phyloP scores from a whole-genome alignment of 2,113 vertebrate genomes.

The Collichthys lucidus region DNA sequence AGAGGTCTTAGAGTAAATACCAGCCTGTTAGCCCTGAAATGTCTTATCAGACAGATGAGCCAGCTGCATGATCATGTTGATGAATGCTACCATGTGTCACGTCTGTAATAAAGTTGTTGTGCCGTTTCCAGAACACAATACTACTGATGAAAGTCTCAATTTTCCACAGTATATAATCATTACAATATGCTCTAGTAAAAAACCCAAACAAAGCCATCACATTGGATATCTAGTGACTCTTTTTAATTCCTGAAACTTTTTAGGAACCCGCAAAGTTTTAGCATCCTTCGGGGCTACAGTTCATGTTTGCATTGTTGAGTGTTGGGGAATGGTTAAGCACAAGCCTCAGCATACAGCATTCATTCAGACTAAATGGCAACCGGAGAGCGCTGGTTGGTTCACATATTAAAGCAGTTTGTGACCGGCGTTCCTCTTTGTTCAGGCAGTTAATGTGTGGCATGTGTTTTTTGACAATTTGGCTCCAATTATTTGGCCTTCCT shows the following conservation, averaged over 20 bases:
- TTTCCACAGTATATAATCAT: not conserved
- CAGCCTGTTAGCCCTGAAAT: not conserved
- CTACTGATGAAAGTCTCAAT: not conserved
- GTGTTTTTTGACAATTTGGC: not conserved
- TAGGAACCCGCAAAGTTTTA: not conserved
- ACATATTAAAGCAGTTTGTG: not conserved
- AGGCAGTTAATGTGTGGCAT: not conserved
- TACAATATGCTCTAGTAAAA: not conserved
- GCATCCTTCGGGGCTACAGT: not conserved
- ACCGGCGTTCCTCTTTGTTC: not conserved
- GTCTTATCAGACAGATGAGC: not conserved
- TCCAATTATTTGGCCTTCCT: not conserved
- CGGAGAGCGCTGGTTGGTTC: not conserved
- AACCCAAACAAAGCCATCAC: not conserved
- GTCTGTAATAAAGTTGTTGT: not conserved
- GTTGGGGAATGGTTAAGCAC: not conserved
- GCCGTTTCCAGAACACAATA: not conserved
- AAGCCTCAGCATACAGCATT: not conserved
- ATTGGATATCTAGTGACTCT: not conserved
- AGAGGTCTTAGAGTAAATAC: not conserved
- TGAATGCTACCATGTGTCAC: not conserved
- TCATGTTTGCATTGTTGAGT: not conserved
- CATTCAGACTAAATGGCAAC: conserved; percentile 1
- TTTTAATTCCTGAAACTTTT: not conserved
- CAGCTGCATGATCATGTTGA: not conserved